Evolutionary conservation across 2,113 vertebrate genomes (phyloP).

Genomic region (Albula glossodonta): DNA sequence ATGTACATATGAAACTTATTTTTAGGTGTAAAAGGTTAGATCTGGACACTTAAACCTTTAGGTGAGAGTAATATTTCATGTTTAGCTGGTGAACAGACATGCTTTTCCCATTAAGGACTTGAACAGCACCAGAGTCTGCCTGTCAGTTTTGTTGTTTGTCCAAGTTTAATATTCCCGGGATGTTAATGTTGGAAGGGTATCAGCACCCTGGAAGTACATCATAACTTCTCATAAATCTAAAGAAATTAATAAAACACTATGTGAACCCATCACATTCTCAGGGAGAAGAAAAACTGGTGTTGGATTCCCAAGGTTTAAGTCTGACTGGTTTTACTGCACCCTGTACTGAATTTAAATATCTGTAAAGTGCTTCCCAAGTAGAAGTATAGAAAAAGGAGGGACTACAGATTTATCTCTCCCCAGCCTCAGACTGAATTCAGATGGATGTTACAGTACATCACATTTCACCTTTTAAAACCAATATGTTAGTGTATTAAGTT

Average conservation of each 20-base stretch:
- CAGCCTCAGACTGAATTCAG: not conserved
- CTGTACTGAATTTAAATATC: not conserved
- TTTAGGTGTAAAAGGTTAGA: conserved; percentile 22
- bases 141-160: conserved; percentile 33
- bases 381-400: conserved; percentile 4
- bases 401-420: conserved; percentile 14
- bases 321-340: conserved; percentile 7
- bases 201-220: conserved; percentile 28
- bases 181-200: conserved; percentile 47
- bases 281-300: conserved; percentile 4
- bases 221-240: conserved; percentile 46
- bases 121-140: conserved; percentile 40
- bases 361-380: conserved; percentile 9
- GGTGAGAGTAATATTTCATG: conserved; percentile 41
- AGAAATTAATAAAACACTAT: conserved; percentile 42
- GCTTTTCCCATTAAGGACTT: conserved; percentile 43
- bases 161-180: conserved; percentile 47
- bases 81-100: conserved; percentile 30
- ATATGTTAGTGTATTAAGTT: not conserved
- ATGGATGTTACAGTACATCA: not conserved
- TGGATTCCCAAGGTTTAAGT: conserved; percentile 24
- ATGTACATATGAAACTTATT: not conserved
- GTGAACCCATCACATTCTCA: conserved; percentile 34
- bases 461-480: not conserved
- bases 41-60: conserved; percentile 37